These are phyloP conservation scores for Palythoa grandiflora DNA, from an alignment of 92 coral and sea anemone genomes.

Conservation along the genomic window DNA sequence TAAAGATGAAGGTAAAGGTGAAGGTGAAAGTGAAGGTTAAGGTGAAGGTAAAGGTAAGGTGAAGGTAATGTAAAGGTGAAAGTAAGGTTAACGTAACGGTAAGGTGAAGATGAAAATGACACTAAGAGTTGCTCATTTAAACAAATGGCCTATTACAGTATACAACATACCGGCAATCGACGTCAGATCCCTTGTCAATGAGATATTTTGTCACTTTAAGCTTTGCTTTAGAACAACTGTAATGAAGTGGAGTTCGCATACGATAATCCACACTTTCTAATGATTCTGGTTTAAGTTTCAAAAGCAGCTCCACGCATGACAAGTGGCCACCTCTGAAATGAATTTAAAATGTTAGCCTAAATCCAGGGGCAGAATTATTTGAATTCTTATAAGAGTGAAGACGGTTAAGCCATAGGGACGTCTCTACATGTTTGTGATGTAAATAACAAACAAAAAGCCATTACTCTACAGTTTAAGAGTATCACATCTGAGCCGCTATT, in stretches of 20 bases:
- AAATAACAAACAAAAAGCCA: too few species aligned
- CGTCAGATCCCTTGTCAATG: constrained; percentile 75
- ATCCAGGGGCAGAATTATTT: neutral
- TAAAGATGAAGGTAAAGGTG: too few species aligned
- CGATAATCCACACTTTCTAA: constrained; percentile 68
- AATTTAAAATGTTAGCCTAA: neutral
- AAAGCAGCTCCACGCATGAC: constrained; percentile 67
- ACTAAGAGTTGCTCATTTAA: neutral
- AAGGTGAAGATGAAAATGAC: neutral
- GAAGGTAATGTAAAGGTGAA: too few species aligned
- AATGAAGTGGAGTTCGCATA: constrained; percentile 70
- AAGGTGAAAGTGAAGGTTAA: too few species aligned
- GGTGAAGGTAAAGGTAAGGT: too few species aligned
- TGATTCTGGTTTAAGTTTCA: constrained; percentile 63
- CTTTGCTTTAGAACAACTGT: constrained; percentile 61
- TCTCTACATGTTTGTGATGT: too few species aligned
- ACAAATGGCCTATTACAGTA: neutral
- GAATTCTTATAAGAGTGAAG: neutral
- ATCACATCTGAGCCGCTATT: too few species aligned
- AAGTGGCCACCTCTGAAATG: constrained; percentile 74
- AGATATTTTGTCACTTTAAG: constrained; percentile 66
- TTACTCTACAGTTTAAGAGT: too few species aligned
- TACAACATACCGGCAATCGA: constrained; percentile 70
- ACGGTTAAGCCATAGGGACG: too few species aligned
- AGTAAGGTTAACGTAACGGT: too few species aligned